These are phyloP conservation scores for Grallaria varia DNA, from an alignment of 2,113 vertebrate genomes.

Conservation along the genomic window DNA sequence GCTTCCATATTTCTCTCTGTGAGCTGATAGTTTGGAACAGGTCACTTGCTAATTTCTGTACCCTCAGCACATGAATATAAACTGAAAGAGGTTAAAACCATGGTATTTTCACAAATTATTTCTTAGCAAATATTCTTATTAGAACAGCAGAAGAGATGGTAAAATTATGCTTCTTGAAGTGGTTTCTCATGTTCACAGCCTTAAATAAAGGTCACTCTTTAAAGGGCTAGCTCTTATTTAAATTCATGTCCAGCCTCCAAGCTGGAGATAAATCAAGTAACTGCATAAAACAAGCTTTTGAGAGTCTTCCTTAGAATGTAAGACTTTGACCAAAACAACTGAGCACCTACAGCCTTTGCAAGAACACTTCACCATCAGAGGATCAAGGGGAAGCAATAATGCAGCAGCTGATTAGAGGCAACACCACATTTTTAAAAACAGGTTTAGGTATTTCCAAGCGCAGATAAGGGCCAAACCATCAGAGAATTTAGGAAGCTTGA, in stretches of 20 bases:
- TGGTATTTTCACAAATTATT: background rate
- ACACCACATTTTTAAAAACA: slow-evolving; percentile 17
- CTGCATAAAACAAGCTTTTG: background rate
- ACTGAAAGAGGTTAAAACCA: background rate
- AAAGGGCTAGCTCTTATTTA: background rate
- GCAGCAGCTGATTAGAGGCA: background rate
- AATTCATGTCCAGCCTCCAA: slow-evolving; percentile 1
- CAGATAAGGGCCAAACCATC: background rate
- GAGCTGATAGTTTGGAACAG: background rate
- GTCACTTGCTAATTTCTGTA: background rate
- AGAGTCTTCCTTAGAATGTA: background rate
- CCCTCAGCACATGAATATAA: background rate
- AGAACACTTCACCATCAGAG: background rate
- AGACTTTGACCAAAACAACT: background rate
- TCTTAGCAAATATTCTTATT: background rate
- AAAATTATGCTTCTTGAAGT: slow-evolving; percentile 10
- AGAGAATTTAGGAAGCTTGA: background rate
- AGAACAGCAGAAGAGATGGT: background rate
- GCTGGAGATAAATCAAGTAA: background rate
- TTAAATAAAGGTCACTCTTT: slow-evolving; percentile 26
- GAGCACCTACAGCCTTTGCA: background rate
- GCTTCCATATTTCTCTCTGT: background rate
- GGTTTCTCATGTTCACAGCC: background rate
- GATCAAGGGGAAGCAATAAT: background rate
- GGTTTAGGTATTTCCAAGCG: background rate